These are phyloP conservation scores for Drosophila athabasca DNA, from an alignment of 1,140 invertebrate species.

Conservation along the genomic window DNA sequence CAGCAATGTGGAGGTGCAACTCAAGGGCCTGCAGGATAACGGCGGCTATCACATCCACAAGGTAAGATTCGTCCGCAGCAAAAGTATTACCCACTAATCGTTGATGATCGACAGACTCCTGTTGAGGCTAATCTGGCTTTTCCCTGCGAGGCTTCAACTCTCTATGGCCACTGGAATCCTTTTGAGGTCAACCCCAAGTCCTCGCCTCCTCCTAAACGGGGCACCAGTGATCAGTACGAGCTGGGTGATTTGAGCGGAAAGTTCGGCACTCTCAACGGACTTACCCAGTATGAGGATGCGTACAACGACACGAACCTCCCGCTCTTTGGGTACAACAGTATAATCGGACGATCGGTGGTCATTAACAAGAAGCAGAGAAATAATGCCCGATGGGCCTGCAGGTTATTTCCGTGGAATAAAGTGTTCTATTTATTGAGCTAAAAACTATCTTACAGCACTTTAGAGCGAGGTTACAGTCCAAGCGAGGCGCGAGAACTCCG, in stretches of 20 bases:
- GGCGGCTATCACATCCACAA: constrained; percentile 93
- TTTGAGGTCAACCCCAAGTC: constrained; percentile 87
- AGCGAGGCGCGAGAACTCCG: constrained; percentile 92
- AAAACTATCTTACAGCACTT: constrained; percentile 85
- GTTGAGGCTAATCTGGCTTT: constrained; percentile 92
- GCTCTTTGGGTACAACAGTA: constrained; percentile 92
- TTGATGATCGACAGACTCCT: constrained; percentile 86
- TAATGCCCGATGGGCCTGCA: constrained; percentile 90
- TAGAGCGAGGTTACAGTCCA: constrained; percentile 93
- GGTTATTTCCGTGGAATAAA: constrained; percentile 2
- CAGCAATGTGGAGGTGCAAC: constrained; percentile 90
- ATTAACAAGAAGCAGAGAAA: constrained; percentile 89
- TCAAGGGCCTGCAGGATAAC: constrained; percentile 89
- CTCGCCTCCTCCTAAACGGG: constrained; percentile 86
- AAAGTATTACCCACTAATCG: background rate
- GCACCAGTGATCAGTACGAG: constrained; percentile 93
- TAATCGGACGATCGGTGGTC: constrained; percentile 93
- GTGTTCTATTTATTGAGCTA: no score
- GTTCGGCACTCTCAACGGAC: constrained; percentile 89
- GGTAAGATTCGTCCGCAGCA: constrained; percentile 84
- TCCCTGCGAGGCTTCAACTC: constrained; percentile 92
- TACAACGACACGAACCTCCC: constrained; percentile 94
- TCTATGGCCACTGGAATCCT: constrained; percentile 94
- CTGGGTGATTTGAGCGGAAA: constrained; percentile 96
- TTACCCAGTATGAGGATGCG: constrained; percentile 85